Conservation (phyloP, 2,113 vertebrate genomes). For the Xenotilapia flavipinnis region DNA sequence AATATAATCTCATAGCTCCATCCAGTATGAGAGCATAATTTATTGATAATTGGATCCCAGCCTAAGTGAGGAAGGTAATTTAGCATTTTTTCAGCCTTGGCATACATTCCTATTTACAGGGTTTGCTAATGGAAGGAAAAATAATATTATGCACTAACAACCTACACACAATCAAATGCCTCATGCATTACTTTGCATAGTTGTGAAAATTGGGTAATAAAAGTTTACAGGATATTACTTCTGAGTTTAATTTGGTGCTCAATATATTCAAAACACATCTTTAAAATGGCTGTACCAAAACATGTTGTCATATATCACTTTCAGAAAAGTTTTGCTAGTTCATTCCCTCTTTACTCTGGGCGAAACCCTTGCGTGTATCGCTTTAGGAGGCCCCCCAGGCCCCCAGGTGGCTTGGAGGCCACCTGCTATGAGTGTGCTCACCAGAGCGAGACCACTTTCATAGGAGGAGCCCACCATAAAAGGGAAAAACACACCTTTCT, state of each 20-base stretch:
- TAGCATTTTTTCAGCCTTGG: slow-evolving; percentile 69
- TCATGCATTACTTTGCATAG: slow-evolving; percentile 73
- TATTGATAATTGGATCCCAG: slow-evolving; percentile 89
- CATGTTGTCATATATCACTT: slow-evolving; percentile 25
- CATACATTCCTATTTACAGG: slow-evolving; percentile 68
- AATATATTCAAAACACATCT: background rate
- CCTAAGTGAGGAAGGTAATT: slow-evolving; percentile 83
- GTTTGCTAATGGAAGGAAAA: slow-evolving; percentile 71
- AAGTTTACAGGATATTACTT: slow-evolving; percentile 84
- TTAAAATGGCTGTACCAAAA: background rate
- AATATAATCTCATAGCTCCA: slow-evolving; percentile 85
- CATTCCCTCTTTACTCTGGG: slow-evolving; percentile 28
- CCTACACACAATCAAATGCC: slow-evolving; percentile 58
- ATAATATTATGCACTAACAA: slow-evolving; percentile 63
- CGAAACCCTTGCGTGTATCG: slow-evolving; percentile 33
- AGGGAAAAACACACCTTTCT: slow-evolving; percentile 80
- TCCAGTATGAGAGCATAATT: slow-evolving; percentile 86
- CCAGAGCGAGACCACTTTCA: slow-evolving; percentile 74
- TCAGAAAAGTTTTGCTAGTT: slow-evolving; percentile 34
- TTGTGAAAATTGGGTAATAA: slow-evolving; percentile 62
- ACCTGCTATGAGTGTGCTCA: slow-evolving; percentile 74
- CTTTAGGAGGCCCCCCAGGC: slow-evolving; percentile 47
- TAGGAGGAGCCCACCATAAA: slow-evolving; percentile 60
- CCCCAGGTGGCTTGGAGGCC: slow-evolving; percentile 76
- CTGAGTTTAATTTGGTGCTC: slow-evolving; percentile 34